Evolutionary conservation across 1,140 invertebrate species (phyloP), one percentile per base, ranked within the genome.

Genomic region (Stratiolaelaps scimitus): DNA sequence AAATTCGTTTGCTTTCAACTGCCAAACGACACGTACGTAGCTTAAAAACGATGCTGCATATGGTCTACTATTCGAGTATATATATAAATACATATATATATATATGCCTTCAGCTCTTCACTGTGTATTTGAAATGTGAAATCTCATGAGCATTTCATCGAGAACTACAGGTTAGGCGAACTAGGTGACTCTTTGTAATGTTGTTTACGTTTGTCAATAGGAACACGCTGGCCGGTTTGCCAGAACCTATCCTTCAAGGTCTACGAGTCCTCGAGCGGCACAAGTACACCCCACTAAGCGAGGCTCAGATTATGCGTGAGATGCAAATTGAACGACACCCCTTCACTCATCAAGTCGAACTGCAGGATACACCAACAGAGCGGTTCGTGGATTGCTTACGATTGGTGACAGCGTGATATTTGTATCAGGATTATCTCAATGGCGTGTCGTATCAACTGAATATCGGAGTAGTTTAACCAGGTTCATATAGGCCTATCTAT

Each of bases 1-100:
- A 98, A 98, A 78, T 98, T 97, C 81, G 87, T 97, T 66, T 92
- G 92, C 0, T 96, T 92, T 75, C 86, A 83, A 64, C 76, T 94
- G 64, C 83, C 86, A 68, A 86, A 77, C 68, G 76, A 73, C 53
- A 60, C 53, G 53, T 60, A 23, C n/a, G 53, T 67, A 15, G 10
- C n/a, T 74, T 17, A 72, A 75, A 67, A 72, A 76, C 69, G 10
- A 40, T 40, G 34, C 34, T 40, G 5, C 34, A 40, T 10, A 40
- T 40, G 10, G 34, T 40, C 10, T 40, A 40, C 5, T 40, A 40
- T n/a, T n/a, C n/a, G n/a, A n/a, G n/a, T n/a, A n/a, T n/a, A n/a
- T n/a, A n/a, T n/a, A n/a, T n/a, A n/a, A n/a, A n/a, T n/a, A n/a
- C n/a, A n/a, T n/a, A n/a, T n/a, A n/a, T n/a, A n/a, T n/a, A 40